Conservation (phyloP, 2,113 vertebrate genomes). For the Aepyceros melampus region DNA sequence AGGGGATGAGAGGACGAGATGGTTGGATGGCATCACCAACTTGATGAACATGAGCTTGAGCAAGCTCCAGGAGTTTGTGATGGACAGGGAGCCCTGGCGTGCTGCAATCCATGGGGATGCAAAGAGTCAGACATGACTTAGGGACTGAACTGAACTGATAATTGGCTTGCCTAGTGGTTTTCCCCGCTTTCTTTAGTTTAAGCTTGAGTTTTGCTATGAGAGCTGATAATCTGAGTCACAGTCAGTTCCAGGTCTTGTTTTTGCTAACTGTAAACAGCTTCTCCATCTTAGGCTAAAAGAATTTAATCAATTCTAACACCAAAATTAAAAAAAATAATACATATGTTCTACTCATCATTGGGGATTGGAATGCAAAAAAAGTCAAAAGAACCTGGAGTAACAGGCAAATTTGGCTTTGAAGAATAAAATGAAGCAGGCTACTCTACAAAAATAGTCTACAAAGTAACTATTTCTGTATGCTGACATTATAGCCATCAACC, state of each 20-base stretch:
- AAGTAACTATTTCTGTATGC: not conserved
- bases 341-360: not conserved
- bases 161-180: not conserved
- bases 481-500: not conserved
- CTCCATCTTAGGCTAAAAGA: not conserved
- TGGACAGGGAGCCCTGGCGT: not conserved
- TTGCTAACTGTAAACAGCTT: not conserved
- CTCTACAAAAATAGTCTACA: too few relatives aligned
- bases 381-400: not conserved
- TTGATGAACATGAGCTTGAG: not conserved
- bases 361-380: too few relatives aligned
- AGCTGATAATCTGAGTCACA: not conserved
- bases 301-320: not conserved
- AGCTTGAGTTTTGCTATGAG: not conserved
- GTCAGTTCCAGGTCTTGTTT: not conserved
- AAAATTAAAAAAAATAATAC: not conserved
- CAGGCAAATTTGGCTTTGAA: not conserved
- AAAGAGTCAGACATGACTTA: accelerated
- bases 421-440: not conserved
- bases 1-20: not conserved
- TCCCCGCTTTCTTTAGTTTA: not conserved
- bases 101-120: not conserved
- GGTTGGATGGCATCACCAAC: not conserved
- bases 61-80: not conserved
- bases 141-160: not conserved